Evolutionary conservation across 2,797 vertebrate species (phyloP).

Genomic region (Coranthus polyacanthus): DNA sequence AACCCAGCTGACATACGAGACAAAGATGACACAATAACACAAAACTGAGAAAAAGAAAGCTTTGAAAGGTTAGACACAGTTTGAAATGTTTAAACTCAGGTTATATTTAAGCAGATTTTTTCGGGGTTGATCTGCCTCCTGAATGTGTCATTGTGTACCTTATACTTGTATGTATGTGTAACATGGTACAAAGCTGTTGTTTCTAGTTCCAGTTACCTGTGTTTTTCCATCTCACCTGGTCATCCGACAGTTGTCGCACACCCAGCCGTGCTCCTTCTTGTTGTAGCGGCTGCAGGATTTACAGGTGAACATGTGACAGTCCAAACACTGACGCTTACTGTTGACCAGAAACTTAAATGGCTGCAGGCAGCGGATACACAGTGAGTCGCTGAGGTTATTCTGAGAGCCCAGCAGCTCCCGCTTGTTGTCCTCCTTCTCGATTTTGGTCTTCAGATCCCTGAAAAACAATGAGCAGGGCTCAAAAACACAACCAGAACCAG

Average conservation of each 20-base stretch:
- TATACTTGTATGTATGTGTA: no score
- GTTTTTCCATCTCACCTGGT: constrained; percentile 88
- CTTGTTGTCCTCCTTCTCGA: constrained; percentile 90
- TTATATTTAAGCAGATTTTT: no score
- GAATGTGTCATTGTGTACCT: no score
- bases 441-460: constrained; percentile 88
- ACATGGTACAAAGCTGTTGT: no score
- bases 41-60: no score
- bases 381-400: constrained; percentile 84
- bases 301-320: constrained; percentile 90
- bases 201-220: no score
- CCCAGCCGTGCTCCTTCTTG: constrained; percentile 92
- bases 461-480: neutral
- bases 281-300: constrained; percentile 91
- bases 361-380: constrained; percentile 93
- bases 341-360: constrained; percentile 92
- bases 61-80: no score
- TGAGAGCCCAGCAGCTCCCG: constrained; percentile 86
- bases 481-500: neutral
- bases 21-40: no score
- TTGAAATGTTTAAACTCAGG: no score
- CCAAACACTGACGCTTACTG: constrained; percentile 89
- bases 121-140: no score
- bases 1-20: no score
- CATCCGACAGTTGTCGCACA: constrained; percentile 92